Evolutionary conservation across 2,797 vertebrate genomes (phyloP), one percentile per base, ranked within the genome.

Genomic region (Girardinus metallicus): DNA sequence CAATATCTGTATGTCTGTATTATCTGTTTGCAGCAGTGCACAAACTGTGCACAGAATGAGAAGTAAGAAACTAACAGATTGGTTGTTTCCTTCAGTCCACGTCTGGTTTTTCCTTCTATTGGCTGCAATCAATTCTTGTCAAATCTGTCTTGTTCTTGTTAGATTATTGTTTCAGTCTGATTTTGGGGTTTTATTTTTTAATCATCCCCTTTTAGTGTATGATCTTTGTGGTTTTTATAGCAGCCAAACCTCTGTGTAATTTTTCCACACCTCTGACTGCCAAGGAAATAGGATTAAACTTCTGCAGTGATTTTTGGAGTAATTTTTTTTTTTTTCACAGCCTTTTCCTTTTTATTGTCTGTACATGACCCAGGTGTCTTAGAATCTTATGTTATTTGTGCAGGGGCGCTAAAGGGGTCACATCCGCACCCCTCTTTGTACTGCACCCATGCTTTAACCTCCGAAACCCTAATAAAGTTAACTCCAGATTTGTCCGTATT

Each of bases 281-380:
- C 89, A 88, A 82, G 90, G 73, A 91, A 90, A 94, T 85, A 89
- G 92, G 92, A 94, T 94, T 94, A 94, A 89, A 92, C 12, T 64
- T 92, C 88, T 77, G 85, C 91, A 89, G 89, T 88, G 89, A 88
- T 91, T 71, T 93, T 88, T 86, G 76, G 84, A 90, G 80, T 90
- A 77, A 81, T 88, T 93, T 89, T 81, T 86, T 75, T 51, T 23
- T 51, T 51, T 53, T 53, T 53, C 60, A 82, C 84, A 80, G 84
- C 86, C 74, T 83, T 81, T 80, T 74, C 55, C 6, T 44, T 83
- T 86, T 88, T 78, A 85, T 87, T 83, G 81, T 87, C 81, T 82
- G 74, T 34, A 11, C 74, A 73, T 77, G 77, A 64, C 9, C 74
- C 75, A 71, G 66, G 53, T 41, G 70, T 82, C 84, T 87, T 81